Evolutionary conservation across 2,888 invertebrate species (phyloP), one percentile per base, ranked within the genome.

Genomic region (Luffia ferchaultella): DNA sequence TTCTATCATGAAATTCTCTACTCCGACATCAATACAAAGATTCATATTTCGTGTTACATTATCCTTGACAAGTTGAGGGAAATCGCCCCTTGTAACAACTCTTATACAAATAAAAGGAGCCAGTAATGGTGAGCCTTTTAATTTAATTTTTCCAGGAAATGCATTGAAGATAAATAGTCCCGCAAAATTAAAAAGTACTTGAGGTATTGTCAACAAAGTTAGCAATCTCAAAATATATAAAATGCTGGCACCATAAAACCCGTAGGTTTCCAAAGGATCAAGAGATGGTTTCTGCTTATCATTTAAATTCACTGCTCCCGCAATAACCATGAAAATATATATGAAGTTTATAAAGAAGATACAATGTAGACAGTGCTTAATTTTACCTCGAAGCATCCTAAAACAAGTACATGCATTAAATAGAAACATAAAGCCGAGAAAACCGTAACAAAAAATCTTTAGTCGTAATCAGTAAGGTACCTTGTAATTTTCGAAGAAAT

Each of bases 1-100:
- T 86, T 98, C 97, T 61, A 98, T 92, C 67, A 97, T 89, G 65
- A 97, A 98, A 72, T 98, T 97, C 73, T 97, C 96, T 65, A 98
- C 83, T 9, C 97, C 97, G 5, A 93, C 93, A 70, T 95, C 93
- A 57, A 91, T 82, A 67, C 96, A 96, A 57, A 91, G 90, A 61
- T 92, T 92, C 86, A 96, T 90, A 70, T 97, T 97, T 55, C 93
- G 87, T 51, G 88, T 85, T 3, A 96, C 95, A 85, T 96, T 97
- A 50, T 88, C 88, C 68, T 90, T 91, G 2, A 98, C 97, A 56
- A 98, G 82, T 60, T 95, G 92, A 2, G 97, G 93, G 70, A 93
- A 98, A 74, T 97, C 96, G 41, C 98, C 97, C 53, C 97, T 88
- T 0, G 97, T 98, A 5, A 98, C 97, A 19, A 97, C 91, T 58